Conservation (phyloP, 2,113 vertebrate species). For the Muntiacus reevesi region DNA sequence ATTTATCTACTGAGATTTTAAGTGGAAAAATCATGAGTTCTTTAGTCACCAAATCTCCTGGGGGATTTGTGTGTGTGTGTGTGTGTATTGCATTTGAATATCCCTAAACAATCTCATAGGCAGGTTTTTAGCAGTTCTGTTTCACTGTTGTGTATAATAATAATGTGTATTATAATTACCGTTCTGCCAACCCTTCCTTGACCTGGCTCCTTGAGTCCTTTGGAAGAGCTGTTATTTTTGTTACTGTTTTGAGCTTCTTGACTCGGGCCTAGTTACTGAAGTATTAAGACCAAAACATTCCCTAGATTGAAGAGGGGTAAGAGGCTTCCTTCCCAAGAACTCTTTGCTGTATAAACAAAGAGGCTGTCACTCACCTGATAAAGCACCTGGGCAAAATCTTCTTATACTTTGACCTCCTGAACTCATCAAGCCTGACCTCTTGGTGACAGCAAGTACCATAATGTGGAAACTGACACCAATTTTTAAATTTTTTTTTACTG, state of each 20-base stretch:
- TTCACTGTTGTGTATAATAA: not conserved
- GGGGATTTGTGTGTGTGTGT: not conserved
- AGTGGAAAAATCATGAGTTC: not conserved
- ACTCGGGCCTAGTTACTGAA: not conserved
- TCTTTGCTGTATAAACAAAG: not conserved
- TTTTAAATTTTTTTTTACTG: rapidly evolving
- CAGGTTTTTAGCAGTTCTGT: not conserved
- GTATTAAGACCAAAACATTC: not conserved
- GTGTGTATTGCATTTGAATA: not conserved
- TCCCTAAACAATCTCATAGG: not conserved
- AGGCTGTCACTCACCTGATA: not conserved
- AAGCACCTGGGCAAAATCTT: not conserved
- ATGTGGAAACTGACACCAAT: not conserved
- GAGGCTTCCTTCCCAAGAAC: not conserved
- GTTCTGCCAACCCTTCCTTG: not conserved
- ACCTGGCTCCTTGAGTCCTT: not conserved
- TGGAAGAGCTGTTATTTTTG: not conserved
- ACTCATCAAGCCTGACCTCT: not conserved
- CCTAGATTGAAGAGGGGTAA: not conserved
- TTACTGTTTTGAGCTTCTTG: not conserved
- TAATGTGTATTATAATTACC: not conserved
- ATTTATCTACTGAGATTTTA: not conserved
- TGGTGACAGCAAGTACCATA: not conserved
- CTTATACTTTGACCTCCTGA: not conserved
- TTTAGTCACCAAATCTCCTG: not conserved